phyloP scores from a whole-genome alignment of 2,797 vertebrate genomes.

The Meda fulgida region DNA sequence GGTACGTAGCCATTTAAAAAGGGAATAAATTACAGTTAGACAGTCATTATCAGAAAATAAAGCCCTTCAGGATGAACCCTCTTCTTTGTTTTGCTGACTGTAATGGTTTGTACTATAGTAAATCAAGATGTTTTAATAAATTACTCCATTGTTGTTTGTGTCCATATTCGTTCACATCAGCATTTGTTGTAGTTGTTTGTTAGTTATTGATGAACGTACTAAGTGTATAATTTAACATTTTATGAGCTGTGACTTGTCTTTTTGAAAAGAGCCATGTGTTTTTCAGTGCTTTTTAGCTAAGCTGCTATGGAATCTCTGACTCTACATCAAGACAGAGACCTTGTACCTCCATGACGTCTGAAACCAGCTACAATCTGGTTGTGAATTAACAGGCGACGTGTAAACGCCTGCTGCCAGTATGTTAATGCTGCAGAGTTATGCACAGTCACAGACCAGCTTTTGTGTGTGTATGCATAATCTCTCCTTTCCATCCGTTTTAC shows the following conservation, averaged over 20 bases:
- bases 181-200: background rate
- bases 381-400: slow-evolving; percentile 21
- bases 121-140: background rate
- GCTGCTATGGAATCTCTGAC: slow-evolving; percentile 12
- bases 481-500: slow-evolving; percentile 46
- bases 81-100: background rate
- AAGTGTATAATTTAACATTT: background rate
- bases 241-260: background rate
- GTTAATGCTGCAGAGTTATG: slow-evolving; percentile 44
- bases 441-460: slow-evolving; percentile 42
- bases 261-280: background rate
- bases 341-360: background rate
- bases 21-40: background rate
- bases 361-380: slow-evolving; percentile 32
- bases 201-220: background rate
- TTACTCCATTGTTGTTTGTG: background rate
- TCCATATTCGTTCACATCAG: background rate
- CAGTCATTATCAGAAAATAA: background rate
- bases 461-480: background rate
- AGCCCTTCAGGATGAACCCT: background rate
- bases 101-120: background rate
- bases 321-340: slow-evolving; percentile 17
- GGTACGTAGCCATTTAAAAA: background rate
- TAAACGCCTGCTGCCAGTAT: slow-evolving; percentile 26
- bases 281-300: background rate